Base-by-base conservation (phyloP, 2,888 invertebrate genomes). In the Liodrosophila aerea region DNA sequence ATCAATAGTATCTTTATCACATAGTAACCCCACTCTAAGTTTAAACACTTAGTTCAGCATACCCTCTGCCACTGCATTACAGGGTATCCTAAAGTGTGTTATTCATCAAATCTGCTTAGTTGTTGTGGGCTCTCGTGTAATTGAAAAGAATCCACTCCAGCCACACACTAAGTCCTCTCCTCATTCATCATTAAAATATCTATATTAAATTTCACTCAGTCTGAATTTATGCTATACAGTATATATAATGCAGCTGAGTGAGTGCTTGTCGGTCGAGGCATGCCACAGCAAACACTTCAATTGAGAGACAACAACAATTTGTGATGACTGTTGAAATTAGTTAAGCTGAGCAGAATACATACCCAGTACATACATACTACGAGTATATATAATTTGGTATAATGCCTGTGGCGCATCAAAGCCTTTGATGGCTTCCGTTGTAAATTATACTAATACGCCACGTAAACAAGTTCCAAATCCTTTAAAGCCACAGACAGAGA, bases 391-490 rank as follows among this genome's bases (percentile, higher is more conserved):
- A 62, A 76, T 76, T 83, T 69, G 51, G 34, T 59, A 39, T 56
- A 53, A 13, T 45, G 71, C 74, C 83, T 72, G 80, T 53, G 71
- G 80, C 78, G 58, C 65, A 46, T 65, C 64, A 56, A 65, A 66
- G 53, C 74, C 74, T 76, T 83, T 76, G 74, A 76, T 76, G 66
- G 74, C 72, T 78, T 78, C 75, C 77, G 77, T 64, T 78, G 60
- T 62, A 83, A 80, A 83, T 83, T 69, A 76, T 72, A 76, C 69
- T 80, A 74, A 80, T 83, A 72, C 76, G 74, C 68, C 76, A 80
- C 78, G 80, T 83, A 80, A 78, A 82, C 83, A 80, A 74, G 59
- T 69, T 64, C 60, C 70, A 76, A 83, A 83, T 83, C 80, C 78
- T 75, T 78, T 83, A 74, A 80, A 74, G 80, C 46, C 37, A 27